Evolutionary conservation across 2,888 invertebrate species (phyloP), one percentile per base, ranked within the genome.

Genomic region (Ectobius pallidus): DNA sequence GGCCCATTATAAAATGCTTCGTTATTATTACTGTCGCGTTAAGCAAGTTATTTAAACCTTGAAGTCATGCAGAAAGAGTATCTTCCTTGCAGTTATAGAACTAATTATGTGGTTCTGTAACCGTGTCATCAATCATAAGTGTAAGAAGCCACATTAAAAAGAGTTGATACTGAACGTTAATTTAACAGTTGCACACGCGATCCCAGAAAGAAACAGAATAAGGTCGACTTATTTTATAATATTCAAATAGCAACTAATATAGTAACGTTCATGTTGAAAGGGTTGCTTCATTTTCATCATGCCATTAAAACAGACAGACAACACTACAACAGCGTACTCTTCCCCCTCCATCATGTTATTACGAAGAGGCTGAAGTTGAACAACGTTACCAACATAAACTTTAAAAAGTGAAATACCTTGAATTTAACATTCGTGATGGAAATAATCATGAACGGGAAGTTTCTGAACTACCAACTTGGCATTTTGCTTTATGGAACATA

Each of bases 21-120:
- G n/a, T n/a, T n/a, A n/a, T n/a, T n/a, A n/a, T n/a, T n/a, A n/a
- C n/a, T n/a, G n/a, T n/a, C n/a, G n/a, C n/a, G n/a, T n/a, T n/a
- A n/a, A n/a, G n/a, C n/a, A n/a, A n/a, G n/a, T n/a, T n/a, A n/a
- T n/a, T n/a, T 30, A 32, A 58, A 30, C n/a, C 30, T 30, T 58
- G 27, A 58, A 11, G 58, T 58, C 58, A 30, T 30, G 58, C n/a
- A 58, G n/a, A 58, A 1, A 30, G 58, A 32, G 32, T 32, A 4
- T 30, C 30, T 14, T 1, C 1, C 25, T 52, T 52, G 22, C n/a
- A 30, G 30, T 58, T 1, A 27, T 30, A 58, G 11, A 46, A 46
- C 18, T 44, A 65, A 65, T 65, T 65, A 65, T 27, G 63, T 65
- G 63, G 63, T 65, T 65, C 22, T 42, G 42, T 42, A 42, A 65